Base-by-base conservation (phyloP, 2,888 invertebrate species). In the Trachelus iudaicus region DNA sequence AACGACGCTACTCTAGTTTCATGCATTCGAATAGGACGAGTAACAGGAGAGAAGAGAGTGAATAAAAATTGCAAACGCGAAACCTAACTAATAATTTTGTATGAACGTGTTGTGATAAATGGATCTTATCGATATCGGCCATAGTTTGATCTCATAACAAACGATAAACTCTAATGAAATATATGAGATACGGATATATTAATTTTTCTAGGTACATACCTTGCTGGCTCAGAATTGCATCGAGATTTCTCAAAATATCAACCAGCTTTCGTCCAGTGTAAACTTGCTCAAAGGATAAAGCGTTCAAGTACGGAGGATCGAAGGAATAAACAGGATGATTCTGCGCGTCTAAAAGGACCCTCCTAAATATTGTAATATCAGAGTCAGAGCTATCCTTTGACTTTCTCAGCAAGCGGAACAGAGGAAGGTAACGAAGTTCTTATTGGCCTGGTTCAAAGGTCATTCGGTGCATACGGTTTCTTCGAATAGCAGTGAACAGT, bases 241-340 rank as follows among this genome's bases (percentile, higher is more conserved):
- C 56, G 56, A 56, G 23, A 2, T 23, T 56, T 56, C 23, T 56
- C 56, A 56, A 56, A 56, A 56, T 56, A 56, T 40, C 15, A 15
- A 40, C 6, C 40, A 40, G 40, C 40, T 40, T 15, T 40, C 40
- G 40, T 40, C 15, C 40, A 40, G 15, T 56, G 23, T 56, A 56
- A 56, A 56, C 56, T 56, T 56, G 56, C 56, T 56, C 56, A 56
- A 56, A 23, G 56, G 23, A 56, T 56, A 56, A 56, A 23, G 23
- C 56, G 6, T 56, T 56, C 23, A 23, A 56, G 9, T 56, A 56
- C 56, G 56, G 79, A 77, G 83, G 84, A 85, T 85, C 84, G 85
- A 84, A 83, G 75, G 80, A 79, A 79, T 79, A 80, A 82, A 80
- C 79, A 81, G 83, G 83, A 87, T 87, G 87, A 85, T 86, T 85